A percentile compares a stretch with the other conserved stretches of the same genome.
Evolutionary conservation across 2,797 vertebrate species (phyloP).

Genomic region (Poliocrania exsul): DNA sequence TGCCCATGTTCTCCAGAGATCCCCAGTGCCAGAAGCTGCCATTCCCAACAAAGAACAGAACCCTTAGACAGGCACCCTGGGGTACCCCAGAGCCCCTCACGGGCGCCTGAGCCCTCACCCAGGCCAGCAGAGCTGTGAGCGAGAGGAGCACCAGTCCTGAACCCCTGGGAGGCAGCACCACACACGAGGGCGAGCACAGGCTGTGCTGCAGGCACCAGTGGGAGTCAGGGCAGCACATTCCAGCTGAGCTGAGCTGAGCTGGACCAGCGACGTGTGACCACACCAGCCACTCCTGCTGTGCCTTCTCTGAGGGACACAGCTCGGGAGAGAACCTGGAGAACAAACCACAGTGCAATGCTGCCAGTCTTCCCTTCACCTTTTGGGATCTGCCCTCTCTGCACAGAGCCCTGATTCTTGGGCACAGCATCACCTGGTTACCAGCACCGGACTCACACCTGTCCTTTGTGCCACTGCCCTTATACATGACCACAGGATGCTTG

Average conservation of each 20-base stretch:
- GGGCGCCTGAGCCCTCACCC: fast-evolving
- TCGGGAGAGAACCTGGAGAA: fast-evolving
- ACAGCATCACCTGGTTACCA: not conserved
- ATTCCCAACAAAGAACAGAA: not conserved
- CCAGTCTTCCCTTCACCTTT: fast-evolving
- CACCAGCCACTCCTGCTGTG: fast-evolving
- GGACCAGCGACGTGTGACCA: fast-evolving
- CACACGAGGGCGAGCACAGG: not conserved
- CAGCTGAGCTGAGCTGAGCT: not conserved
- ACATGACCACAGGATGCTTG: fast-evolving
- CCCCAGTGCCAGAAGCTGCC: fast-evolving
- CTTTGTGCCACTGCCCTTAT: not conserved
- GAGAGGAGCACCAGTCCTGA: not conserved
- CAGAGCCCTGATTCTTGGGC: not conserved
- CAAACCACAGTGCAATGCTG: fast-evolving
- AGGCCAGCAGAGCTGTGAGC: too few species aligned
- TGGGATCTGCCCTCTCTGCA: not conserved
- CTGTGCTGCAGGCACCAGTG: fast-evolving
- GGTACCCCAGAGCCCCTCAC: not conserved
- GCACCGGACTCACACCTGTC: fast-evolving
- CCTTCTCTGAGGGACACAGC: fast-evolving
- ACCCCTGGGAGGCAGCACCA: fast-evolving
- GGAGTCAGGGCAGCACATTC: not conserved
- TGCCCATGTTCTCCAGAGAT: fast-evolving
- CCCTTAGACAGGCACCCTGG: fast-evolving